Percentiles rank a stretch among this genome's conserved stretches.
phyloP scores from a whole-genome alignment of 2,888 invertebrate genomes.

The Drosophila stalkeri region DNA sequence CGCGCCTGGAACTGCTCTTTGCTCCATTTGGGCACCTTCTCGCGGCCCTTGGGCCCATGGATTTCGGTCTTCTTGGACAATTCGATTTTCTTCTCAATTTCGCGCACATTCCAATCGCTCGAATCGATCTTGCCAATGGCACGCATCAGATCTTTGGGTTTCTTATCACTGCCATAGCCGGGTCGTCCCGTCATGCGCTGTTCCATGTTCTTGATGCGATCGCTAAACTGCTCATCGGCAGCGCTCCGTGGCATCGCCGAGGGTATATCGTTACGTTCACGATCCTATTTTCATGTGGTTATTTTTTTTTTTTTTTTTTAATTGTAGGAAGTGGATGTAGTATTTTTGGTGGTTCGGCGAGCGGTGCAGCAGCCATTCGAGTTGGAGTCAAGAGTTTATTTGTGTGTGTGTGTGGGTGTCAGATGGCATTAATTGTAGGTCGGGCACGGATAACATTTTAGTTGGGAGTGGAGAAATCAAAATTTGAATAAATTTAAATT shows the following conservation, averaged over 20 bases:
- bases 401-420: conserved; percentile 45
- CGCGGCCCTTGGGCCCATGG: conserved; percentile 86
- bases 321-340: conserved; percentile 7
- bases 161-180: conserved; percentile 88
- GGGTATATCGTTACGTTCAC: conserved; percentile 84
- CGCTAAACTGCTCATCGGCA: conserved; percentile 85
- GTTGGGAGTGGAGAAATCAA: conserved; percentile 62
- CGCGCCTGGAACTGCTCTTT: conserved; percentile 90
- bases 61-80: conserved; percentile 85
- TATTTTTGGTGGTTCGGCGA: conserved; percentile 23
- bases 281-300: conserved; percentile 74
- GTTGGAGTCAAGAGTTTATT: conserved; percentile 33
- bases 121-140: conserved; percentile 95
- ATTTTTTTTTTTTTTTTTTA: background rate
- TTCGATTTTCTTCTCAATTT: conserved; percentile 95
- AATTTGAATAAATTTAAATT: conserved; percentile 53
- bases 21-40: conserved; percentile 96
- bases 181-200: conserved; percentile 89
- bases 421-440: conserved; percentile 30
- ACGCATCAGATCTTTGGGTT: conserved; percentile 93
- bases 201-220: conserved; percentile 90
- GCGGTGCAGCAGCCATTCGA: conserved; percentile 30
- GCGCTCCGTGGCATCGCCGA: conserved; percentile 82
- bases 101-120: conserved; percentile 95
- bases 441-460: conserved; percentile 33